phyloP scores from a whole-genome alignment of 1,140 invertebrate genomes.

The Drosophila pandora region DNA sequence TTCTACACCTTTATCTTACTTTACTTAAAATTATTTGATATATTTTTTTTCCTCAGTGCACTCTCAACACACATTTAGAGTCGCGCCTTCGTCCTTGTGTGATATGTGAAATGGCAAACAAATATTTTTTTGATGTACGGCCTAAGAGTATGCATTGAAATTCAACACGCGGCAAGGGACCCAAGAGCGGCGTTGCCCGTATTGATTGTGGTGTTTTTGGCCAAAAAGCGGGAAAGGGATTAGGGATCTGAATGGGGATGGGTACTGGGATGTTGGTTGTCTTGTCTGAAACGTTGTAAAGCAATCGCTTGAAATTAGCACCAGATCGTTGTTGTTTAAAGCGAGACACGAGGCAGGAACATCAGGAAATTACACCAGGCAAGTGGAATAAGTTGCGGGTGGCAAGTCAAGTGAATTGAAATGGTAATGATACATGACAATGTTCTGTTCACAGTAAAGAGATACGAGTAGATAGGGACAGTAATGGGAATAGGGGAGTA shows the following conservation, averaged over 20 bases:
- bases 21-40: background rate
- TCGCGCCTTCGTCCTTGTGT: constrained; percentile 19
- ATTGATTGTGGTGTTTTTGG: constrained; percentile 29
- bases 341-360: constrained; percentile 25
- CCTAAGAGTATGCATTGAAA: constrained; percentile 79
- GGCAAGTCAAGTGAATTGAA: constrained; percentile 54
- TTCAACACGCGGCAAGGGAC: constrained; percentile 72
- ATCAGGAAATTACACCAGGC: constrained; percentile 41
- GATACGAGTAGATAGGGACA: constrained; percentile 22
- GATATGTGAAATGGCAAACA: constrained; percentile 75
- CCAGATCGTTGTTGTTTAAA: constrained; percentile 70
- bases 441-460: constrained; percentile 30
- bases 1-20: background rate
- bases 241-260: background rate
- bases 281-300: constrained; percentile 37
- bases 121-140: constrained; percentile 64
- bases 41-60: constrained; percentile 1
- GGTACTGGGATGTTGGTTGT: constrained; percentile 10
- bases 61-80: background rate
- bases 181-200: constrained; percentile 20
- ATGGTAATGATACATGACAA: constrained; percentile 61
- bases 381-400: constrained; percentile 40
- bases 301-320: constrained; percentile 71
- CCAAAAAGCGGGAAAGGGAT: background rate
- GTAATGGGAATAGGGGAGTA: constrained; percentile 1